Evolutionary conservation across 2,888 invertebrate genomes (phyloP).

Genomic region (Aquatica leii): DNA sequence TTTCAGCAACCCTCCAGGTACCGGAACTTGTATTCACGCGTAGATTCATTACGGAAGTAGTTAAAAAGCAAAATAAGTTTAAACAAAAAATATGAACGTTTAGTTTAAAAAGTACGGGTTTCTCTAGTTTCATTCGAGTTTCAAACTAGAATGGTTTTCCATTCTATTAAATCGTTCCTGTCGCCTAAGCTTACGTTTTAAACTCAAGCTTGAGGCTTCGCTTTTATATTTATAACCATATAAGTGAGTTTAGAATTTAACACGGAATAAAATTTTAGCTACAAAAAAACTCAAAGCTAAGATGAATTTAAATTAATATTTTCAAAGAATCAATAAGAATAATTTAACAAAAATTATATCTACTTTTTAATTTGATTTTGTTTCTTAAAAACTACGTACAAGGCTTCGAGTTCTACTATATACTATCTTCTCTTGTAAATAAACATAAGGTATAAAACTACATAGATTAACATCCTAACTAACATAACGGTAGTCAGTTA

Average conservation of each 20-base stretch:
- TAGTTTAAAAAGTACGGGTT: constrained; percentile 16
- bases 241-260: constrained; percentile 26
- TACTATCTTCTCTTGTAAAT: no score
- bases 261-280: constrained; percentile 19
- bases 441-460: no score
- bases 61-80: constrained; percentile 28
- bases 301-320: background rate
- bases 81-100: constrained; percentile 20
- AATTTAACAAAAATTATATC: no score
- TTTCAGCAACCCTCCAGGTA: constrained; percentile 41
- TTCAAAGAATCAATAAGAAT: background rate
- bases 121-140: constrained; percentile 21
- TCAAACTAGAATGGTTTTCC: constrained; percentile 23
- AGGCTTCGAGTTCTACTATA: no score
- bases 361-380: no score
- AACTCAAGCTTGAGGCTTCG: constrained; percentile 25
- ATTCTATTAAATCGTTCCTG: constrained; percentile 24
- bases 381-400: no score
- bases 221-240: constrained; percentile 27
- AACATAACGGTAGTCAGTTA: no score
- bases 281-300: background rate
- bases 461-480: no score
- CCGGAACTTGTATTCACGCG: constrained; percentile 29
- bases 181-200: constrained; percentile 31
- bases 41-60: constrained; percentile 28